Percentiles rank a stretch among this genome's conserved stretches.
phyloP scores from a whole-genome alignment of 2,113 vertebrate genomes.

The Mirounga angustirostris region DNA sequence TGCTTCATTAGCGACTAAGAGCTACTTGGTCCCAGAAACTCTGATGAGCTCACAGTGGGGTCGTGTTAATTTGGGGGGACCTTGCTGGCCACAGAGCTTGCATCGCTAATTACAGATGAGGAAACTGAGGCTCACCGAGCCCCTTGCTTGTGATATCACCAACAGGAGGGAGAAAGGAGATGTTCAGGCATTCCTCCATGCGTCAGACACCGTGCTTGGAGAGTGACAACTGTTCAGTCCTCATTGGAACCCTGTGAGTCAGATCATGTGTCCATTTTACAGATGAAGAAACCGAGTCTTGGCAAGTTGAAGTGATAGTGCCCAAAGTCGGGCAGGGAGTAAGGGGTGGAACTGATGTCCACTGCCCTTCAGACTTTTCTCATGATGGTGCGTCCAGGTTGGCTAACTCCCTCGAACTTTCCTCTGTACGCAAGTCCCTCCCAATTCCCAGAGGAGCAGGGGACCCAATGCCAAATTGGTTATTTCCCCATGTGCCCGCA shows the following conservation, averaged over 20 bases:
- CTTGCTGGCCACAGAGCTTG: background rate
- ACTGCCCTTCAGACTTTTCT: background rate
- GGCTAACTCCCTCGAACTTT: background rate
- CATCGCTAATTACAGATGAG: background rate
- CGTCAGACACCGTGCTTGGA: fast-evolving
- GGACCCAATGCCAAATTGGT: background rate
- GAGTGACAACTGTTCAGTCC: background rate
- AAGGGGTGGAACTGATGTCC: background rate
- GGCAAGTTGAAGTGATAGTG: background rate
- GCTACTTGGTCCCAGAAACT: background rate
- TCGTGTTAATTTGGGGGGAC: background rate
- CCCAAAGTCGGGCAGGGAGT: background rate
- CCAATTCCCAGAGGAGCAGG: background rate
- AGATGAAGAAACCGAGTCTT: background rate
- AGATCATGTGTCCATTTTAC: background rate
- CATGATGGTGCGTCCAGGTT: background rate
- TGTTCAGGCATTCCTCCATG: fast-evolving
- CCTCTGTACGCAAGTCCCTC: background rate
- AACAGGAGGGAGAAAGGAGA: background rate
- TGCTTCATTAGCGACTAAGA: background rate
- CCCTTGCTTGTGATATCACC: background rate
- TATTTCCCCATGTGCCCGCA: background rate
- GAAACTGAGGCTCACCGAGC: background rate
- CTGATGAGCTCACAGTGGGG: fast-evolving
- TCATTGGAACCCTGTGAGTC: no score